Evolutionary conservation across 2,888 invertebrate genomes (phyloP).

Genomic region (Coronaproctus castanopsis): DNA sequence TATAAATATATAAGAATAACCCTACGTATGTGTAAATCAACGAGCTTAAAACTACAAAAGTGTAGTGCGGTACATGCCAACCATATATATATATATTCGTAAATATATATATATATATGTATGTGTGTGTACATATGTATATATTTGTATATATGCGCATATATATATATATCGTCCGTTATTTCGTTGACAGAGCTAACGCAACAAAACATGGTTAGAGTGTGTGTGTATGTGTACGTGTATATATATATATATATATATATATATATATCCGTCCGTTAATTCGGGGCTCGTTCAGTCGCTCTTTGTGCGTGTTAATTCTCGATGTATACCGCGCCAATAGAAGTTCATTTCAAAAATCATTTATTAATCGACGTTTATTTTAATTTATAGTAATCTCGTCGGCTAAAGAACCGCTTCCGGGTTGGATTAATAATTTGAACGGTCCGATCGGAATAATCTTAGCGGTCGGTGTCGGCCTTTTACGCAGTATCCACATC

Average conservation of each 20-base stretch:
- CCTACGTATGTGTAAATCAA: background rate
- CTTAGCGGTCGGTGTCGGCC: slow-evolving; percentile 34
- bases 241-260: background rate
- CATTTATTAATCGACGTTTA: too few species aligned
- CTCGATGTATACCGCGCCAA: too few species aligned
- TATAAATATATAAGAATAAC: background rate
- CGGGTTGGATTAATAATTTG: slow-evolving; percentile 47
- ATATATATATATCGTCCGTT: background rate
- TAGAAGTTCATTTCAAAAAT: too few species aligned
- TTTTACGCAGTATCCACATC: slow-evolving; percentile 37
- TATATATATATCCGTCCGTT: background rate
- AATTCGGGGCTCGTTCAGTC: too few species aligned
- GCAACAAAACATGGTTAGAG: too few species aligned
- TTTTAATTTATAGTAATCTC: too few species aligned
- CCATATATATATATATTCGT: background rate
- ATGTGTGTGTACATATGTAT: background rate
- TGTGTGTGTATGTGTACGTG: background rate
- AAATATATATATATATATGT: background rate
- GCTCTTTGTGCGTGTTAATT: too few species aligned
- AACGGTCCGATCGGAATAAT: slow-evolving; percentile 42
- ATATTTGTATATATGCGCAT: background rate
- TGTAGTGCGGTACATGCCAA: too few species aligned
- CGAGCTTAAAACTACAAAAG: too few species aligned
- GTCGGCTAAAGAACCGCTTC: slow-evolving; percentile 28
- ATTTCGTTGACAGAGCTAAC: too few species aligned